Evolutionary conservation across 2,797 vertebrate genomes (phyloP).

Genomic region (Acipenser ruthenus): DNA sequence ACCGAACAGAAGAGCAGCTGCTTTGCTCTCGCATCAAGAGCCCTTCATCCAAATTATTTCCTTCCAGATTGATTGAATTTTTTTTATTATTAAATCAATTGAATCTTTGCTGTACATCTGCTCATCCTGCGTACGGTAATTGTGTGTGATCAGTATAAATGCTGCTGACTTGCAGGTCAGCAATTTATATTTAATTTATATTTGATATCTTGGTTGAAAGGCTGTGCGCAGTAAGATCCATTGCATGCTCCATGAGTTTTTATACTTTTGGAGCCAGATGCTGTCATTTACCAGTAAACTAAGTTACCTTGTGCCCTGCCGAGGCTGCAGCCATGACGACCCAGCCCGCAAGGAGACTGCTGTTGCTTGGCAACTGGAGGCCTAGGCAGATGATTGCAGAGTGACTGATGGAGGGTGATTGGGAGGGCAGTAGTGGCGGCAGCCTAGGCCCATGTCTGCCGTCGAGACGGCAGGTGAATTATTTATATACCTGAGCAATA

Average conservation of each 20-base stretch:
- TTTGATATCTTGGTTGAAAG: not conserved
- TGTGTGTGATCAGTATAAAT: no score
- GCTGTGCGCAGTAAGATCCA: not conserved
- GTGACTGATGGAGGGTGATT: constrained; percentile 11
- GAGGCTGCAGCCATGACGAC: constrained; percentile 23
- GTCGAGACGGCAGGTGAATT: not conserved
- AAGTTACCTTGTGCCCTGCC: constrained; percentile 15
- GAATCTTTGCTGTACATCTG: no score
- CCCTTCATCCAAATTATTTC: no score
- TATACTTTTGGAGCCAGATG: not conserved
- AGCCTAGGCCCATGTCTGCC: not conserved
- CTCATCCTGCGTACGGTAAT: no score
- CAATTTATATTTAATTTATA: not conserved
- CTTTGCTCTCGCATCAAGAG: no score
- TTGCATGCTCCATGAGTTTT: not conserved
- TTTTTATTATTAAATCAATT: no score
- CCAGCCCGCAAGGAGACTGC: constrained; percentile 16
- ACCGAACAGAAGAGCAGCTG: no score
- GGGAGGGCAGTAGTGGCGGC: not conserved
- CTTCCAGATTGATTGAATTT: no score
- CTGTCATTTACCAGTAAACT: constrained; percentile 7
- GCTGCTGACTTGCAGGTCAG: not conserved
- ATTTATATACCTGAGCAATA: not conserved
- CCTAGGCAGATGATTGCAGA: not conserved
- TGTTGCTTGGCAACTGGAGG: constrained; percentile 45